Evolutionary conservation across 2,113 vertebrate species (phyloP).

Genomic region (Stigmatopora argus): DNA sequence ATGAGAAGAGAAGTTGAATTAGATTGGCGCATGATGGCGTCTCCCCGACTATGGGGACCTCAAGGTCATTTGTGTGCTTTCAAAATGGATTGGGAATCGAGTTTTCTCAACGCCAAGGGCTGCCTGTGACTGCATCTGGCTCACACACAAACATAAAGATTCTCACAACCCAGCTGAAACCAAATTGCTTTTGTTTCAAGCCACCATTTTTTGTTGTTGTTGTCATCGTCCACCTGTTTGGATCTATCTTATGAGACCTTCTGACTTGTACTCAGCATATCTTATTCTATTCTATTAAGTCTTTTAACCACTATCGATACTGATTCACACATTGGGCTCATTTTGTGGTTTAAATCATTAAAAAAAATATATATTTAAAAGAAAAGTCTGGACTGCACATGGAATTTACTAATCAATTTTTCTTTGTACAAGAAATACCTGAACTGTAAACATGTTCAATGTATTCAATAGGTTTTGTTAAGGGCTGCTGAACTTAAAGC

Average conservation of each 20-base stretch:
- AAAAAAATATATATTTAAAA: too few relatives aligned
- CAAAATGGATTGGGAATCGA: constrained; percentile 53
- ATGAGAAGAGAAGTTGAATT: constrained; percentile 53
- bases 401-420: too few relatives aligned
- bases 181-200: constrained; percentile 47
- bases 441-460: too few relatives aligned
- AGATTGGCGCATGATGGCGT: constrained; percentile 37
- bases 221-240: constrained; percentile 15
- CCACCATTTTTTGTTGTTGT: constrained; percentile 36
- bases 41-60: constrained; percentile 25
- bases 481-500: neutral
- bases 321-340: neutral
- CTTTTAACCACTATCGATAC: neutral
- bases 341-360: too few relatives aligned
- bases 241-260: constrained; percentile 46
- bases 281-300: neutral
- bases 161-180: constrained; percentile 19
- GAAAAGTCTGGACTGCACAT: too few relatives aligned
- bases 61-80: constrained; percentile 52
- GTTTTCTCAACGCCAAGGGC: constrained; percentile 44
- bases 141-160: constrained; percentile 27
- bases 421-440: too few relatives aligned
- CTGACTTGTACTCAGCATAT: neutral
- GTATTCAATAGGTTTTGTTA: neutral
- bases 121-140: constrained; percentile 17